Base-by-base conservation (phyloP, 2,888 invertebrate genomes). In the Morpho achilles region DNA sequence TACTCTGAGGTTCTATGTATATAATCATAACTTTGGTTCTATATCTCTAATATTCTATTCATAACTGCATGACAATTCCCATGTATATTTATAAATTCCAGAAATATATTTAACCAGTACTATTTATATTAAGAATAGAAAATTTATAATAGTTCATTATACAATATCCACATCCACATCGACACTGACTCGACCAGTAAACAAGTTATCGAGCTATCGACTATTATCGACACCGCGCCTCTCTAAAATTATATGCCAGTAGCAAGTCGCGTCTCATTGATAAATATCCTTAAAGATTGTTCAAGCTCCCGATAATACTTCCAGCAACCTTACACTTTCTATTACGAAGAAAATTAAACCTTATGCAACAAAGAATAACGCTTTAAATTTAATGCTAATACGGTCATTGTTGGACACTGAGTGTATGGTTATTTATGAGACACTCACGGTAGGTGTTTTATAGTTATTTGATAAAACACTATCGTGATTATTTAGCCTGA, bases 251-350 rank as follows among this genome's bases (percentile, higher is more conserved):
- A 58, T 87, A 84, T 82, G 83, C 86, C 89, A 83, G 90, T 90
- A 90, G 90, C 89, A 79, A 83, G 83, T 82, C 83, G 84, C 85
- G 87, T 90, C 89, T 80, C 79, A 71, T 86, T 90, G 90, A 90
- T 89, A 89, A 89, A 90, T 90, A 87, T 82, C 87, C 87, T 84
- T 80, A 84, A 81, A 89, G 88, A 89, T 90, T 86, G 88, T 84
- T 80, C 82, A 77, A 80, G 77, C 81, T 79, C 72, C 77, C 84
- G 87, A 89, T 89, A 89, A 88, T 89, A 82, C 86, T 82, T 82
- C 81, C 79, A 68, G 65, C 74, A 78, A 77, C 73, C 78, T 82
- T 77, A 81, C 83, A 83, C 82, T 73, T 76, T 61, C 48, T 9
- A 7, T 9, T 7, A 10, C 72, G 73, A 46, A 48, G 61, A 2